Percentiles rank a stretch among this genome's conserved stretches.
Conservation (phyloP, 2,113 vertebrate genomes). For the Campylorhamphus procurvoides region DNA sequence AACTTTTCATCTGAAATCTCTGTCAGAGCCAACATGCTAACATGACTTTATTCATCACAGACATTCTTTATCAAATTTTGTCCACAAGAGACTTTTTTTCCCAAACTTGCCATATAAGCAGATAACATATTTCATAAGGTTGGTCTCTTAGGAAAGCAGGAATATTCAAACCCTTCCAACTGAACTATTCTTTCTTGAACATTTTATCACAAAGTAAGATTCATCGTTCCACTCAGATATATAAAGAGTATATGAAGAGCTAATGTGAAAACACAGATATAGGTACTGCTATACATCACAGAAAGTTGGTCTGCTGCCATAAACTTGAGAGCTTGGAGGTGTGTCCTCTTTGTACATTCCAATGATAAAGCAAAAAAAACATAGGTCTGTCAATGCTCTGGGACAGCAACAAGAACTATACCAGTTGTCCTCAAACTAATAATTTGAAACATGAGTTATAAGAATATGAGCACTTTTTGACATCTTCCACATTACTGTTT, state of each 20-base stretch:
- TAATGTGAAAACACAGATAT: neutral
- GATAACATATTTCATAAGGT: neutral
- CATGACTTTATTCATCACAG: neutral
- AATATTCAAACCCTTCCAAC: neutral
- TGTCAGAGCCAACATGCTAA: neutral
- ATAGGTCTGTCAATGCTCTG: neutral
- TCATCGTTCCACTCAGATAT: neutral
- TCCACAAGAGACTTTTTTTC: neutral
- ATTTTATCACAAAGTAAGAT: neutral
- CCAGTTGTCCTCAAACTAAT: neutral
- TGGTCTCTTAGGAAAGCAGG: neutral
- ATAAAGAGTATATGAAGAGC: neutral
- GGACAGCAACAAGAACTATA: neutral
- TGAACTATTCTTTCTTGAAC: neutral
- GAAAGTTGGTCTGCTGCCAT: neutral
- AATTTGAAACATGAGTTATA: neutral
- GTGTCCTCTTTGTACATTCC: accelerated
- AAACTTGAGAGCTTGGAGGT: neutral
- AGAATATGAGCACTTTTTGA: neutral
- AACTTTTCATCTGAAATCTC: neutral
- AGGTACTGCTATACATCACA: neutral
- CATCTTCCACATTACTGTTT: neutral
- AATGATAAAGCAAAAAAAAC: neutral
- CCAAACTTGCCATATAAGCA: neutral
- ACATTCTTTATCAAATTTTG: neutral